Evolutionary conservation across 2,113 vertebrate species (phyloP), one percentile per base, ranked within the genome.

Genomic region (Notechis scutatus): DNA sequence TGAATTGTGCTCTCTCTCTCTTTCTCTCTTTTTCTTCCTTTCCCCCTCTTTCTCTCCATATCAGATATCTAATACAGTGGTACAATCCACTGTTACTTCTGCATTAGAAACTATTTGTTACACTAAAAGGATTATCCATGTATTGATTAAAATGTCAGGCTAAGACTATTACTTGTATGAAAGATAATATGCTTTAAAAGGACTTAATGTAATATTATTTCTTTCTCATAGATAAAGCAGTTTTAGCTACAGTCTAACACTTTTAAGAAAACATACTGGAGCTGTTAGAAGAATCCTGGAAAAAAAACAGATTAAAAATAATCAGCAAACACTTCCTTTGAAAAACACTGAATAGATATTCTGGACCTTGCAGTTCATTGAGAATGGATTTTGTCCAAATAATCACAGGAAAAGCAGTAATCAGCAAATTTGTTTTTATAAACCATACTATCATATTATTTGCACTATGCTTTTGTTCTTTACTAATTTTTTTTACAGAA

Each of bases 91-190:
- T 47, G 81, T n/a, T 86, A n/a, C 54, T 91, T 42, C 14, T 91
- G 42, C 55, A 91, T 50, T 87, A 61, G 4, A 87, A 87, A 59
- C 24, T 50, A 14, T 91, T 86, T 4, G 42, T 91, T 91, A 20
- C 86, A 56, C 39, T 47, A 91, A 91, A 91, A 91, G 26, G 42
- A 59, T 24, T 87, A 45, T 29, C 59, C 42, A 87, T 23, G 39
- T 61, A 91, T 91, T 91, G 91, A 91, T 91, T 91, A 91, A 87
- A 20, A 87, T 61, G 85, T 85, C 91, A 91, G 34, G n/a, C 42
- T 34, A 45, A 86, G 85, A 24, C 50, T 34, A 92, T 92, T 87
- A 87, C 47, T 92, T 92, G 55, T 92, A 92, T 92, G 56, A 50
- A 87, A 61, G 11, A 92, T 92, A 61, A 92, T 87, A 85, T 59